Evolutionary conservation across 2,113 vertebrate species (phyloP).

Genomic region (Tinamus guttatus): DNA sequence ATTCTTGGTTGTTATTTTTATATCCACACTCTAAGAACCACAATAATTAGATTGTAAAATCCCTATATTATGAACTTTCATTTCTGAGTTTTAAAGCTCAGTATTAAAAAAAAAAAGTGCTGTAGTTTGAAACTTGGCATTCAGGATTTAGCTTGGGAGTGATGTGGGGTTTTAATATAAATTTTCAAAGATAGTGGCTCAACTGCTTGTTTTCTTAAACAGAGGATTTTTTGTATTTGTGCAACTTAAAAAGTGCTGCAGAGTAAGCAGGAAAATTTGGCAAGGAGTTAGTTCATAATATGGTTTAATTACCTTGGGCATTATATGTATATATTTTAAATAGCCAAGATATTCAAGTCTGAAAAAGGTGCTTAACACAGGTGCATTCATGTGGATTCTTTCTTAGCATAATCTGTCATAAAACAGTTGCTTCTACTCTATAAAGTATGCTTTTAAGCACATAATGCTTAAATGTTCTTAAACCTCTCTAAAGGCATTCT

Average conservation of each 20-base stretch:
- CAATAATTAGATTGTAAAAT: background rate
- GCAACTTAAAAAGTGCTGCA: background rate
- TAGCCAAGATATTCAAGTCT: background rate
- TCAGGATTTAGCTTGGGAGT: background rate
- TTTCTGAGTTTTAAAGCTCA: conserved; percentile 7
- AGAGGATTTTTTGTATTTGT: background rate
- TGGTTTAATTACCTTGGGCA: background rate
- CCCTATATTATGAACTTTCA: background rate
- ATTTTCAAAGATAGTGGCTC: background rate
- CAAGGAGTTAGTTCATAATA: background rate
- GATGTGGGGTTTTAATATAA: background rate
- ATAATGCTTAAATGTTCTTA: background rate
- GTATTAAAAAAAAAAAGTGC: background rate
- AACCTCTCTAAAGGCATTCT: background rate
- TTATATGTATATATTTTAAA: background rate
- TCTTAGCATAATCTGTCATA: background rate
- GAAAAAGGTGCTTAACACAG: background rate
- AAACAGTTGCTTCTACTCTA: background rate
- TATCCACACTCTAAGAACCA: background rate
- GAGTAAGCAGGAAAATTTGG: background rate
- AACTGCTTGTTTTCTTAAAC: background rate
- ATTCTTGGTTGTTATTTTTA: background rate
- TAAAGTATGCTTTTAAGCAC: background rate
- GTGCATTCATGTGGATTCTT: background rate
- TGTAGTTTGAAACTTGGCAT: background rate